phyloP scores from a whole-genome alignment of 1,140 invertebrate genomes.

The Ceratitis capitata region DNA sequence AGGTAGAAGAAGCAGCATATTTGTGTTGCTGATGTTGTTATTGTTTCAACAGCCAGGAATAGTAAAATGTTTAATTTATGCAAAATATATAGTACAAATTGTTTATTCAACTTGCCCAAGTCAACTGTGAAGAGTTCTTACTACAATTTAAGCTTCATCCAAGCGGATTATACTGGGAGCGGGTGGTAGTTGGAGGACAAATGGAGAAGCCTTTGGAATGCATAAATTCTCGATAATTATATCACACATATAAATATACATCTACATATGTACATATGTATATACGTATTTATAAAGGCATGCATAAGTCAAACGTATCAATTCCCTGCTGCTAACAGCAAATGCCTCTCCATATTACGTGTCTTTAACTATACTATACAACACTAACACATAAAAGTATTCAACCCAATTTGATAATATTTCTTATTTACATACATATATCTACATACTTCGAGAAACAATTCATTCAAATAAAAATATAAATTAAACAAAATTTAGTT shows the following conservation, averaged over 20 bases:
- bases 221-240: too few relatives aligned
- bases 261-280: neutral
- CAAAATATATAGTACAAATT: constrained; percentile 17
- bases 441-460: too few relatives aligned
- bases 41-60: neutral
- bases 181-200: too few relatives aligned
- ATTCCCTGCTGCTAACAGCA: neutral
- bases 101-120: neutral
- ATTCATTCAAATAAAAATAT: too few relatives aligned
- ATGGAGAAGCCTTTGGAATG: neutral
- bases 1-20: too few relatives aligned
- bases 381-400: too few relatives aligned
- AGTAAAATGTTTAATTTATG: constrained; percentile 13
- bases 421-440: too few relatives aligned
- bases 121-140: neutral
- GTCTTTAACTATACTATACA: neutral
- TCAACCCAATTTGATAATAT: too few relatives aligned
- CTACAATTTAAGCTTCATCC: neutral
- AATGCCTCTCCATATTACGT: neutral
- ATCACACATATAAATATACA: neutral
- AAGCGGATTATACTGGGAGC: neutral
- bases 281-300: neutral
- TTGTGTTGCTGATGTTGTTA: neutral
- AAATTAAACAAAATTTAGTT: too few relatives aligned
- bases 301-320: neutral